A percentile compares a stretch with the other conserved stretches of the same genome.
Evolutionary conservation across 2,113 vertebrate species (phyloP).

Genomic region (Phalacrocorax carbo): DNA sequence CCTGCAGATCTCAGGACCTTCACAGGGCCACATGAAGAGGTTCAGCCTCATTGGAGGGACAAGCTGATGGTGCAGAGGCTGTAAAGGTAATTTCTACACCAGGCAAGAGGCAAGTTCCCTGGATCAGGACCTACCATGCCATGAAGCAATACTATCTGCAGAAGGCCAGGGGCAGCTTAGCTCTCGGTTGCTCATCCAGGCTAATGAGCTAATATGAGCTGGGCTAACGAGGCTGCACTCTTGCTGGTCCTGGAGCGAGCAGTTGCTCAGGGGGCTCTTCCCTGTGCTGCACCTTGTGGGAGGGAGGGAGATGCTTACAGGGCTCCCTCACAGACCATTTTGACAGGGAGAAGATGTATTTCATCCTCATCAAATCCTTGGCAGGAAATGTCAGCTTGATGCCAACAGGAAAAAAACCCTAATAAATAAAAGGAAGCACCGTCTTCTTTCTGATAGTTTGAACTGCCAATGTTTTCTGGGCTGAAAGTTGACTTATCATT

Average conservation of each 20-base stretch:
- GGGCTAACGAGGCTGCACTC: not conserved
- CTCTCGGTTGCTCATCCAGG: not conserved
- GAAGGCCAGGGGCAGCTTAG: not conserved
- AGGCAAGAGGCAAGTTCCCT: not conserved
- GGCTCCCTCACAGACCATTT: not conserved
- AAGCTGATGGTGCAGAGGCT: not conserved
- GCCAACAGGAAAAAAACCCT: not conserved
- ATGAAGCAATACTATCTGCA: not conserved
- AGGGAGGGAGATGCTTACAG: not conserved
- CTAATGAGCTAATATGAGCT: not conserved
- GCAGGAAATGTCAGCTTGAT: not conserved
- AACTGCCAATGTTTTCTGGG: not conserved
- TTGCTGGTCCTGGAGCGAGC: not conserved
- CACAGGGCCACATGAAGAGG: accelerated
- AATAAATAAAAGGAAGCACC: constrained; percentile 30
- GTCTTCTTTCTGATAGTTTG: not conserved
- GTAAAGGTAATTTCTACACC: not conserved
- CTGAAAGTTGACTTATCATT: not conserved
- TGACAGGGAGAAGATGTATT: constrained; percentile 6
- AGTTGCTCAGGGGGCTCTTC: not conserved
- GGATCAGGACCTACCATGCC: not conserved
- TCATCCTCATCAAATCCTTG: constrained; percentile 39
- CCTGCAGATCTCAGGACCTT: not conserved
- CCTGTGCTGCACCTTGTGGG: accelerated
- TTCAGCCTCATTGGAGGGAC: not conserved